phyloP scores from a whole-genome alignment of 2,797 vertebrate genomes.

The Hyperoplus immaculatus region DNA sequence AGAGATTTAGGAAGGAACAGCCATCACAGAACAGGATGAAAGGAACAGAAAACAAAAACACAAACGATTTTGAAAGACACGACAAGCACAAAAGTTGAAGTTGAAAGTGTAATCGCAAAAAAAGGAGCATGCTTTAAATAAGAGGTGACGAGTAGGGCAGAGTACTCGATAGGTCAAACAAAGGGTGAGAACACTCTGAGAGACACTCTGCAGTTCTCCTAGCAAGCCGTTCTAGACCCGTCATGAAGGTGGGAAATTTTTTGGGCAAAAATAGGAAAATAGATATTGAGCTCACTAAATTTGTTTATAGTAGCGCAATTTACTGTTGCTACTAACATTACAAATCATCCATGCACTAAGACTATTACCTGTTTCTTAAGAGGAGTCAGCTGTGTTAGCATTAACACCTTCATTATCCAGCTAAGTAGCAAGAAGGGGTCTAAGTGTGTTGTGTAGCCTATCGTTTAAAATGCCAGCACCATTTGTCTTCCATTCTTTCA shows the following conservation, averaged over 20 bases:
- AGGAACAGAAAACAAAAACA: slow-evolving; percentile 78
- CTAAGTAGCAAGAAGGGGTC: background rate
- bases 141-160: slow-evolving; percentile 55
- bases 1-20: slow-evolving; percentile 91
- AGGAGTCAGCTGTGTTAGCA: slow-evolving; percentile 5
- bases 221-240: slow-evolving; percentile 1
- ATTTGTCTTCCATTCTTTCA: too few species aligned
- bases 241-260: slow-evolving; percentile 22
- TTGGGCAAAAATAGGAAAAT: background rate
- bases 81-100: slow-evolving; percentile 59
- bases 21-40: slow-evolving; percentile 91
- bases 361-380: background rate
- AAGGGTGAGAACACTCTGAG: slow-evolving; percentile 58
- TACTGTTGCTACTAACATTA: background rate
- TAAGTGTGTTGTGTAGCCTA: too few species aligned
- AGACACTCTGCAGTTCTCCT: slow-evolving; percentile 23
- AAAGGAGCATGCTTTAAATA: slow-evolving; percentile 20
- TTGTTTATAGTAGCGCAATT: background rate
- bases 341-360: background rate
- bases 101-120: background rate
- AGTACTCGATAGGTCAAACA: slow-evolving; percentile 52
- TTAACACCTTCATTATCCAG: background rate
- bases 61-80: slow-evolving; percentile 79
- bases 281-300: background rate
- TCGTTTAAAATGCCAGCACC: too few species aligned